These are phyloP conservation scores for Pseudomyrmex dendroicus DNA, from an alignment of 1,140 invertebrate species.

Conservation along the genomic window DNA sequence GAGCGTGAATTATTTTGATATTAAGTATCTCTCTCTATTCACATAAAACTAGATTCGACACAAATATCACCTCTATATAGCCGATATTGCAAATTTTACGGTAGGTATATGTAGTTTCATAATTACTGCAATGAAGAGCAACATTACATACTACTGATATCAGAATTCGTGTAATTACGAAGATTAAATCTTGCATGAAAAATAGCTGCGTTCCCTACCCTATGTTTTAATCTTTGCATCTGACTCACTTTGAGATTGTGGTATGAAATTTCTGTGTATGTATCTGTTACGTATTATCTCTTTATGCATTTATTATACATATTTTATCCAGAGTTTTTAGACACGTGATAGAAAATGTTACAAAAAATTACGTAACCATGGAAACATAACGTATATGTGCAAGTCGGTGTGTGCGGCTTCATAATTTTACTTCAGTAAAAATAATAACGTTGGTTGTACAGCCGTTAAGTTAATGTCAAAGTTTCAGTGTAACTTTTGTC, in stretches of 20 bases:
- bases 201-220: neutral
- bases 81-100: slow-evolving; percentile 12
- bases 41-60: neutral
- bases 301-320: neutral
- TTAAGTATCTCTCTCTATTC: slow-evolving; percentile 1
- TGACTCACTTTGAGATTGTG: neutral
- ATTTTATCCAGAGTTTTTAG: neutral
- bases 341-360: neutral
- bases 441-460: neutral
- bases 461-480: neutral
- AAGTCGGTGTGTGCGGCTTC: no score
- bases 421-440: no score
- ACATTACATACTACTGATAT: neutral
- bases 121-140: neutral
- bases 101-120: neutral
- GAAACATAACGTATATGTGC: neutral
- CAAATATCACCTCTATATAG: neutral
- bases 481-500: slow-evolving; percentile 7
- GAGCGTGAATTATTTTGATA: neutral
- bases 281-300: neutral
- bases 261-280: slow-evolving; percentile 2
- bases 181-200: slow-evolving; percentile 33
- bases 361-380: slow-evolving; percentile 8
- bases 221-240: slow-evolving; percentile 26
- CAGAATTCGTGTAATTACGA: slow-evolving; percentile 10